These are phyloP conservation scores for Rissa tridactyla DNA, from an alignment of 2,113 vertebrate genomes.

Conservation along the genomic window DNA sequence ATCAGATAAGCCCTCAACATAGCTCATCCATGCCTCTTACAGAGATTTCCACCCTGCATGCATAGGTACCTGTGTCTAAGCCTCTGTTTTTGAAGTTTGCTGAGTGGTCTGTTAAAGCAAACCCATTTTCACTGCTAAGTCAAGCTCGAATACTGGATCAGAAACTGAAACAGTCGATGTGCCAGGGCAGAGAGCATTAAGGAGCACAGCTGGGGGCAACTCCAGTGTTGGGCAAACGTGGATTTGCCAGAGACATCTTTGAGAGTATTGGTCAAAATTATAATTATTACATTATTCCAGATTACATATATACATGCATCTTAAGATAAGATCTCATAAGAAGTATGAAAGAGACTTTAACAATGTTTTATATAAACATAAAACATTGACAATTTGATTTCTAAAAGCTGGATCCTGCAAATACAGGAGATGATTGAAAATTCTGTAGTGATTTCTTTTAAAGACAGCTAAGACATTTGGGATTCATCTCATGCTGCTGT, in stretches of 20 bases:
- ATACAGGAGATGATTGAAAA: background rate
- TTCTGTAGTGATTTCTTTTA: background rate
- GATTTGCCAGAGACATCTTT: background rate
- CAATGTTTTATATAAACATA: background rate
- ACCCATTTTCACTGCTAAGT: background rate
- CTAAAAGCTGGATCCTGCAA: background rate
- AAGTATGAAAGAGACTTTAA: background rate
- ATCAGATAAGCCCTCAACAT: background rate
- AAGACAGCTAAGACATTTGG: background rate
- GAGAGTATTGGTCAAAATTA: background rate
- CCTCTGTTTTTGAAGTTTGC: background rate
- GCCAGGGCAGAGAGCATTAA: background rate
- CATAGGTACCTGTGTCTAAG: background rate
- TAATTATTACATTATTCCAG: background rate
- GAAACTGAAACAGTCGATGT: background rate
- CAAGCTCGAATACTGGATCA: background rate
- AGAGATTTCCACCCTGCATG: background rate
- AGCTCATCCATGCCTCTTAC: background rate
- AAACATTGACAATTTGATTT: background rate
- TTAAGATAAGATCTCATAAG: background rate
- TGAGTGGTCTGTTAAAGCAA: background rate
- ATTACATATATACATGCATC: background rate
- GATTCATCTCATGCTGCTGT: background rate
- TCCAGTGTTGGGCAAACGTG: background rate
- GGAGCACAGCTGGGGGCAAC: background rate